Percentiles rank a stretch among this genome's conserved stretches.
Conservation (phyloP, 2,888 invertebrate genomes). For the Tubulanus polymorphus region DNA sequence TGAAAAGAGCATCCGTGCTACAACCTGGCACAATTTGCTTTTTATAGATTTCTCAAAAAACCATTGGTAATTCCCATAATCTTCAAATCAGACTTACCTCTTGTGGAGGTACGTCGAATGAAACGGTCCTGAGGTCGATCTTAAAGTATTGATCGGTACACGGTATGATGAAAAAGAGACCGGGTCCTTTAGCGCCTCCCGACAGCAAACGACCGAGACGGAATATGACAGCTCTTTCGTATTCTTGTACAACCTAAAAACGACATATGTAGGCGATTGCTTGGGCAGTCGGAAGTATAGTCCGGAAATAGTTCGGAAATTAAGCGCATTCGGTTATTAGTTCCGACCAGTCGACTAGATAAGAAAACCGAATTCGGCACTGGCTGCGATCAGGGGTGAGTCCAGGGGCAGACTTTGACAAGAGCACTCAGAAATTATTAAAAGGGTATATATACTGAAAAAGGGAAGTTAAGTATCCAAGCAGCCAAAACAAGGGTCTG, state of each 20-base stretch:
- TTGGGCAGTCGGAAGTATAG: no score
- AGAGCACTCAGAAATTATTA: background rate
- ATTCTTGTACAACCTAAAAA: constrained; percentile 33
- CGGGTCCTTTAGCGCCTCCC: constrained; percentile 39
- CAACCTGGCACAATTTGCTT: no score
- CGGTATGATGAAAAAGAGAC: constrained; percentile 46
- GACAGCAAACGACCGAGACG: constrained; percentile 30
- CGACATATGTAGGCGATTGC: background rate
- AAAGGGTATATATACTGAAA: no score
- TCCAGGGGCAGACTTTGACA: background rate
- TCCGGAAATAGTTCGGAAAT: background rate
- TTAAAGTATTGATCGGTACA: constrained; percentile 47
- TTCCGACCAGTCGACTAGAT: background rate
- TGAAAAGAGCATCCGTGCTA: no score
- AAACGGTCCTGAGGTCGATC: constrained; percentile 48
- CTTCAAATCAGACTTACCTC: constrained; percentile 42
- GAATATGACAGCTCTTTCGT: constrained; percentile 38
- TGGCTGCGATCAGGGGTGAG: background rate
- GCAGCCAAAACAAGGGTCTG: no score
- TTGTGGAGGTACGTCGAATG: constrained; percentile 55
- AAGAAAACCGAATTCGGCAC: background rate
- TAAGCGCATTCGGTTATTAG: background rate
- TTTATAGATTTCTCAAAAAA: no score
- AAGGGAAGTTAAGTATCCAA: no score
- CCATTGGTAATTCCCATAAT: no score